Conservation (phyloP, 2,888 invertebrate genomes). For the Osmoderma eremita region DNA sequence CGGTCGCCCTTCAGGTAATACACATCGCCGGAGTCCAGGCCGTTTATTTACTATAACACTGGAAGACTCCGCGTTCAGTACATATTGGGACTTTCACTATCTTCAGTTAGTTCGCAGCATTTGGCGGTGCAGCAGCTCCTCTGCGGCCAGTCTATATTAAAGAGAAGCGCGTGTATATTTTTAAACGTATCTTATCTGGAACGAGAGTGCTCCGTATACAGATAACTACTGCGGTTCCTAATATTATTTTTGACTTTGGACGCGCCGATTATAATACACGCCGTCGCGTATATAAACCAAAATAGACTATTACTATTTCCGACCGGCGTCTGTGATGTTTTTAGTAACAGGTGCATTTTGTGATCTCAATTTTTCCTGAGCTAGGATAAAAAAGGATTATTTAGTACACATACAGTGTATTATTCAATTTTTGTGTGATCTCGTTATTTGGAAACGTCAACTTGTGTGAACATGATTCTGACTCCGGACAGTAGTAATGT, state of each 20-base stretch:
- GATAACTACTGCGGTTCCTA: conserved; percentile 9
- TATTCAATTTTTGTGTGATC: conserved; percentile 1
- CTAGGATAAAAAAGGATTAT: conserved; percentile 2
- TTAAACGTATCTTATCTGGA: background rate
- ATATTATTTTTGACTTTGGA: conserved; percentile 28
- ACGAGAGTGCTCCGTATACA: conserved; percentile 14
- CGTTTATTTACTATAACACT: conserved; percentile 62
- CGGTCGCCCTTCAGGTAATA: conserved; percentile 62
- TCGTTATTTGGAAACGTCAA: conserved; percentile 8
- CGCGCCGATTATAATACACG: conserved; percentile 12
- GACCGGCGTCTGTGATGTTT: conserved; percentile 17
- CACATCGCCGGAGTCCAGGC: conserved; percentile 47
- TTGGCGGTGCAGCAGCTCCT: conserved; percentile 46
- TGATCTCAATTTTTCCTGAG: conserved; percentile 12
- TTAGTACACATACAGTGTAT: background rate
- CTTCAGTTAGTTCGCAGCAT: conserved; percentile 61
- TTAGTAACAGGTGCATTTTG: conserved; percentile 27
- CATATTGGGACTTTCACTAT: conserved; percentile 65
- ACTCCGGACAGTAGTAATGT: conserved; percentile 74
- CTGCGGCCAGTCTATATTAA: background rate
- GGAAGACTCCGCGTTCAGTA: conserved; percentile 61
- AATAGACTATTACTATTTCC: conserved; percentile 16
- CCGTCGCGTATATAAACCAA: background rate
- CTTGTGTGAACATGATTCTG: conserved; percentile 70
- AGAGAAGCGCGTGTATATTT: conserved; percentile 11